Evolutionary conservation across 2,797 vertebrate genomes (phyloP).

Genomic region (Argya squamiceps): DNA sequence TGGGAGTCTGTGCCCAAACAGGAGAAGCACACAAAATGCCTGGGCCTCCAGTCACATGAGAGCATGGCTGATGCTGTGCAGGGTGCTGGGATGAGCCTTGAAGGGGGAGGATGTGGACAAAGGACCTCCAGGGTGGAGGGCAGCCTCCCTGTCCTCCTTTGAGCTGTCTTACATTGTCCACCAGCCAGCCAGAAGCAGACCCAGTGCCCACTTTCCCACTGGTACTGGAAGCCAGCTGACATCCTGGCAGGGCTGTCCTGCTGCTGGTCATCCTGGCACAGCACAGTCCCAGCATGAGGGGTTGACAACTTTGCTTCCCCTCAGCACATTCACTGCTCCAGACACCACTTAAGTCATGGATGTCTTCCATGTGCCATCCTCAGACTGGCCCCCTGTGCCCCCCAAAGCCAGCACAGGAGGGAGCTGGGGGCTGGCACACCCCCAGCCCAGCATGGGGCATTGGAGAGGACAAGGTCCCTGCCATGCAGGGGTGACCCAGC

Average conservation of each 20-base stretch:
- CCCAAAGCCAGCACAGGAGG: background rate
- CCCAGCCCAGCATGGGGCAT: fast-evolving
- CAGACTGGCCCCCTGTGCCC: background rate
- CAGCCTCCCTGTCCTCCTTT: background rate
- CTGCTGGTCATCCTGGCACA: background rate
- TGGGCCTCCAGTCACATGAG: background rate
- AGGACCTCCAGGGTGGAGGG: background rate
- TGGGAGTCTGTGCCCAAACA: background rate
- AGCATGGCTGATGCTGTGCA: background rate
- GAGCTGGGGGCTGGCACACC: fast-evolving
- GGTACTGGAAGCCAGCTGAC: background rate
- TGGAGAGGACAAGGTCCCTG: background rate
- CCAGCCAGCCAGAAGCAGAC: background rate
- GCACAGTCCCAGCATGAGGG: fast-evolving
- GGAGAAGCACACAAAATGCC: fast-evolving
- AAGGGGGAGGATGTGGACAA: background rate
- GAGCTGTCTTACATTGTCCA: background rate
- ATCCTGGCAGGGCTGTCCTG: background rate
- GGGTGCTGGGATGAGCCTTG: background rate
- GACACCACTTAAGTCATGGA: fast-evolving
- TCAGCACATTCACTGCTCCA: background rate
- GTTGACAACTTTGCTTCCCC: background rate
- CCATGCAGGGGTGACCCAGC: background rate
- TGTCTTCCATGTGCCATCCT: background rate
- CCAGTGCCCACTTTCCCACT: background rate